Percentiles rank a stretch among this genome's conserved stretches.
Conservation (phyloP, 2,888 invertebrate species). For the Pammene aurita region DNA sequence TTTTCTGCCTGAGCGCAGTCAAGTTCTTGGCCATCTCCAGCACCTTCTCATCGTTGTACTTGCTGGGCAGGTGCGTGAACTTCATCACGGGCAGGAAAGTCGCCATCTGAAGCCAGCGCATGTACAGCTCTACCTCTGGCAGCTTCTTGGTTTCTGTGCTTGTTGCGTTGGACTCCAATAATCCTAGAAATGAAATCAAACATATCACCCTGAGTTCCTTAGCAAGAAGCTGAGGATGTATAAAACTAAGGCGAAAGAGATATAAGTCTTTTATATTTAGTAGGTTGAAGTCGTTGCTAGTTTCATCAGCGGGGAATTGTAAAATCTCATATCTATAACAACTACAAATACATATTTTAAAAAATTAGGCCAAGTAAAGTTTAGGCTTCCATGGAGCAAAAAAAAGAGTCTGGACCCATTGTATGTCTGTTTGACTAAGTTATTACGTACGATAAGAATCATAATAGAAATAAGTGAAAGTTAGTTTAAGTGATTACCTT, state of each 20-base stretch:
- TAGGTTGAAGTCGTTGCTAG: too few species aligned
- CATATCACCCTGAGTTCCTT: neutral
- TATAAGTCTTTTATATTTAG: too few species aligned
- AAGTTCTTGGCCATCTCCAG: slow-evolving; percentile 90
- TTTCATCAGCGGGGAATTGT: too few species aligned
- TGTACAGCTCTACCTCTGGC: slow-evolving; percentile 92
- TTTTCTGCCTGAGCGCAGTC: slow-evolving; percentile 88
- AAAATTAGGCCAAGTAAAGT: too few species aligned
- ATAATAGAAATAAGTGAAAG: neutral
- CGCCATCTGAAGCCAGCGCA: slow-evolving; percentile 95
- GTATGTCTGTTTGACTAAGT: neutral
- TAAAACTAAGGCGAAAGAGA: too few species aligned
- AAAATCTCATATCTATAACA: too few species aligned
- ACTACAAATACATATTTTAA: too few species aligned
- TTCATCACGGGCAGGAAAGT: slow-evolving; percentile 96
- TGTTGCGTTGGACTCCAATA: slow-evolving; percentile 56
- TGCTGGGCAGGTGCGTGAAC: slow-evolving; percentile 94
- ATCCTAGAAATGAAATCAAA: slow-evolving; percentile 46
- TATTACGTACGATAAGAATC: too few species aligned
- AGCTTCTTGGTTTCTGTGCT: slow-evolving; percentile 75
- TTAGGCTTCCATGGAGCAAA: too few species aligned
- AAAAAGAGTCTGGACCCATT: too few species aligned
- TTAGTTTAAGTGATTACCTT: slow-evolving; percentile 51
- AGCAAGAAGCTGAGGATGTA: too few species aligned
- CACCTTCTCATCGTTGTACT: slow-evolving; percentile 91